Conservation (phyloP, 1,140 invertebrate species). For the Ostrea denselamellosa region DNA sequence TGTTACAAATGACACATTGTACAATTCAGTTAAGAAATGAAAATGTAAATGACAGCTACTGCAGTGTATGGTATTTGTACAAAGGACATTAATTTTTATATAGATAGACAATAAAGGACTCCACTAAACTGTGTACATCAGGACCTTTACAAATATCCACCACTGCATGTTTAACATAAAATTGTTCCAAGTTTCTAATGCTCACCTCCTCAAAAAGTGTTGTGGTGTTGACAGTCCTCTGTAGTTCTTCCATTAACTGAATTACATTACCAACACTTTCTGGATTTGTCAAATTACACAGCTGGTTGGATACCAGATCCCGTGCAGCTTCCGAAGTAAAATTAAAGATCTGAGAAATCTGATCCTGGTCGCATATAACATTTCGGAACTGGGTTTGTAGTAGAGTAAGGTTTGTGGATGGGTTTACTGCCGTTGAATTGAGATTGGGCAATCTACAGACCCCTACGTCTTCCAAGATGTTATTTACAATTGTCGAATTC, state of each 20-base stretch:
- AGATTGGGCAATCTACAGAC: constrained; percentile 16
- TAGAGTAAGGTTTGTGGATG: neutral
- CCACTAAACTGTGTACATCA: too few relatives aligned
- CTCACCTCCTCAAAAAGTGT: neutral
- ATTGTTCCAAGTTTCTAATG: neutral
- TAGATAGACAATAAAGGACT: too few relatives aligned
- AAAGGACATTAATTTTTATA: too few relatives aligned
- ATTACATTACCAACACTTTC: neutral
- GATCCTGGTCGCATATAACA: constrained; percentile 41
- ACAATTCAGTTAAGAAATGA: too few relatives aligned
- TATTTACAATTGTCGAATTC: constrained; percentile 19
- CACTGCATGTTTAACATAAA: too few relatives aligned
- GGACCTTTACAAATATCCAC: too few relatives aligned
- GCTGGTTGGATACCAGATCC: constrained; percentile 8
- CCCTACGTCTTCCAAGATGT: constrained; percentile 19
- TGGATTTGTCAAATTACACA: constrained; percentile 41
- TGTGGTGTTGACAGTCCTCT: neutral
- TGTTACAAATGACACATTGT: too few relatives aligned
- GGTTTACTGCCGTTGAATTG: neutral
- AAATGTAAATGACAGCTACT: too few relatives aligned
- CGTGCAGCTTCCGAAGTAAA: neutral
- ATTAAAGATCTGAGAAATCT: constrained; percentile 21
- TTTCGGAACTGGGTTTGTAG: neutral
- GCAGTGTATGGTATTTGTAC: too few relatives aligned
- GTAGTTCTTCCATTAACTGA: constrained; percentile 31